Evolutionary conservation across 2,888 invertebrate species (phyloP), one percentile per base, ranked within the genome.

Genomic region (Omphaloscelis lunosa): DNA sequence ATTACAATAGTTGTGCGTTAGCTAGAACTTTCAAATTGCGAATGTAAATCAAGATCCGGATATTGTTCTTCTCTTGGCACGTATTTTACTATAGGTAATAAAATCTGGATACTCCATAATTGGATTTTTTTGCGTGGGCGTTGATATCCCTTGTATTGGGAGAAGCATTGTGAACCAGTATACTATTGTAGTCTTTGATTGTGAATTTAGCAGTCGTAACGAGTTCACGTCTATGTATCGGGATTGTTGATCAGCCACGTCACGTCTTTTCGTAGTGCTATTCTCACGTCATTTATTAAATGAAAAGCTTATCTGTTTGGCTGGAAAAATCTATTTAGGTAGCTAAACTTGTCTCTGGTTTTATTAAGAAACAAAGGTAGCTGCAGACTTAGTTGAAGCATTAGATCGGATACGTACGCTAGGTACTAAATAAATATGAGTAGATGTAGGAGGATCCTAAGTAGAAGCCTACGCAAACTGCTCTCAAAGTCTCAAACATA

Each of bases 1-100:
- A 70, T 72, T 68, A 65, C 51, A 67, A 65, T 75, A 39, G 34
- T 45, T 74, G 51, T 48, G 53, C 63, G 59, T 78, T 48, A n/a
- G 34, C 34, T 34, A 53, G 51, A 56, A 84, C 84, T 79, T 81
- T 83, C 79, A 69, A 78, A 72, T 51, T 2, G n/a, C n/a, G 62
- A 78, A 61, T 69, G 41, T 61, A 45, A 73, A 72, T 82, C 15
- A 58, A 48, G 48, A 56, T 62, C 51, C 67, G 82, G 81, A 66
- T 58, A 79, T 80, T 73, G 23, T 20, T 65, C 23, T 11, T 53
- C 11, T 56, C 27, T 45, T 53, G 4, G 4, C 4, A 9, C 1
- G 20, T 72, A 63, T 63, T 58, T 79, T 53, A 51, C 34, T 48
- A 20, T 39, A n/a, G 45, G 15, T 41, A 9, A 15, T 78, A 8